Base-by-base conservation (phyloP, 1,140 invertebrate species). In the Coelopa frigida region DNA sequence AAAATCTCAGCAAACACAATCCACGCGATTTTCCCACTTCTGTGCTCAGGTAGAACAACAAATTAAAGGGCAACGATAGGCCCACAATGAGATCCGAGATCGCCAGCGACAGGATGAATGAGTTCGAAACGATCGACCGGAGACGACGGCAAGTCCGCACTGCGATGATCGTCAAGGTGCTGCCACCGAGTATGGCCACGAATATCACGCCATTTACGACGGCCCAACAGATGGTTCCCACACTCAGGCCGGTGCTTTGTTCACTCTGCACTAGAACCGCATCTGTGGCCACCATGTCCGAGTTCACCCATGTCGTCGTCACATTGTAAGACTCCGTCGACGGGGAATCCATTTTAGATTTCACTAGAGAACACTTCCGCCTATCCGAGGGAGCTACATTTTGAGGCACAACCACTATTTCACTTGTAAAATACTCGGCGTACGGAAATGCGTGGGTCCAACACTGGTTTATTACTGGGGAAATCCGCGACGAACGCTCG, bases 51-150 rank as follows among this genome's bases (percentile, higher is more conserved):
- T 83, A 84, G 70, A 87, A 86, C 8, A 77, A 75, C 50, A 84
- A 73, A 54, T 86, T 83, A 69, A 85, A 87, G 8, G 83, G 83
- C 44, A 87, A 62, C 2, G 80, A 80, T 3, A 85, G 52, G 1
- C 84, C 85, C 5, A 87, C 83, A 55, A 84, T 70, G 3, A 85
- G 71, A 61, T 87, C 85, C 1, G 83, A 84, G 33, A 85, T 71
- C 12, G 84, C 84, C 44, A 87, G 64, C 54, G 81, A 85, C 21
- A 85, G 70, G 31, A 87, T 79, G 66, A 86, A 85, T 40, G 82
- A 75, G 70, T 85, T 86, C 22, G 82, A 82, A 3, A 79, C 74
- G 22, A 82, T 61, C 29, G 71, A 77, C 5, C 79, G 78, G 2
- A 85, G 69, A 27, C 78, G 75, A 22, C 81, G 74, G 55, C 79